Evolutionary conservation across 2,888 invertebrate genomes (phyloP), one percentile per base, ranked within the genome.

Genomic region (Orthonychiurus folsomi): DNA sequence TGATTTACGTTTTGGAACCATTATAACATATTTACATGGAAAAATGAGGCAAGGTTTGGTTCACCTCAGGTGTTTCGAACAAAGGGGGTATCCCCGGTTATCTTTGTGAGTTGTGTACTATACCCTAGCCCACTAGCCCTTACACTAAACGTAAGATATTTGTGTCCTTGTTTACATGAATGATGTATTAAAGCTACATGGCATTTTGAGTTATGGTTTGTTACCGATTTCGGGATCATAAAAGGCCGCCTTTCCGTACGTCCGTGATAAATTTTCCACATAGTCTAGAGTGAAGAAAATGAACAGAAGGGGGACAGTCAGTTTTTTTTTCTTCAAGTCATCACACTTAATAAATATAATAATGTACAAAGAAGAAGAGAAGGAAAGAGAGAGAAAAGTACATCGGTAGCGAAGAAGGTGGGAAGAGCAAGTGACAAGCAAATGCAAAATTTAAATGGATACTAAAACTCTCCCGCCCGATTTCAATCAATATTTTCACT

Each of bases 201-300:
- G n/a, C n/a, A n/a, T n/a, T 37, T 57, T 12, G 15, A 57, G 18
- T 27, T 57, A 20, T 57, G 57, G 25, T 24, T 57, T 57, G 28
- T 57, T 69, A 69, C 69, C 69, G 61, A 65, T 63, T 65, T 69
- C 69, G 64, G 66, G 67, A 64, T 69, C 69, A 64, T 67, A 69
- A 69, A 66, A 69, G 69, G 69, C 69, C 66, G 69, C 69, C 64
- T 69, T 69, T 69, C 69, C 69, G 56, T 69, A 69, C 63, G 69
- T 69, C 69, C 69, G 66, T 63, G 69, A 69, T 63, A 69, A 67
- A 66, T 69, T 69, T 65, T 69, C 69, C 63, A 69, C 67, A 64
- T 69, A 69, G 62, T 69, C 69, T 69, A 59, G 50, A 59, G 59
- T 26, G 60, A 56, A 20, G 18, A 25, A 55, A 59, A 37, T 25